Conservation (phyloP, 2,797 vertebrate genomes). For the Rhincodon typus region DNA sequence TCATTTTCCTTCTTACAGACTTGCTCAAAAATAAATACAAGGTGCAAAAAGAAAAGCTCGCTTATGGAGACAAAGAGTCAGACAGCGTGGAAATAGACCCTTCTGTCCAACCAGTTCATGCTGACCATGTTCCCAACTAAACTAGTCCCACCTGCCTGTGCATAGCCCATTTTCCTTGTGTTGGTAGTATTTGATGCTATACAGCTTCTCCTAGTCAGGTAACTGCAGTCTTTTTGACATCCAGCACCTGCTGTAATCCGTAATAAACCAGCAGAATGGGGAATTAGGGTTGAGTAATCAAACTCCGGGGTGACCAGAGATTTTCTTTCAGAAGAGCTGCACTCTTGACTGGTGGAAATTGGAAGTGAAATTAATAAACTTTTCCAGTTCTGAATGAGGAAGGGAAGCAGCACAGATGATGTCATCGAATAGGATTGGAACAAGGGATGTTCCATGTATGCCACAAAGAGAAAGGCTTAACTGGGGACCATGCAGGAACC, state of each 20-base stretch:
- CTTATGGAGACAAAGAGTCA: background rate
- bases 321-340: background rate
- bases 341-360: background rate
- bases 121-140: too few species aligned
- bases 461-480: too few species aligned
- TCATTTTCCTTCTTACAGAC: background rate
- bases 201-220: background rate
- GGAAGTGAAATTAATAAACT: too few species aligned
- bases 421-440: too few species aligned
- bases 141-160: too few species aligned
- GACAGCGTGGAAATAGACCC: too few species aligned
- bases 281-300: background rate
- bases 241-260: background rate
- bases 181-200: background rate
- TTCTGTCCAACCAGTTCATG: too few species aligned
- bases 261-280: background rate
- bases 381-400: too few species aligned
- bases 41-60: background rate
- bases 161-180: background rate
- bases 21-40: background rate
- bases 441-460: too few species aligned
- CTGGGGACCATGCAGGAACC: too few species aligned
- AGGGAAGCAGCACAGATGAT: too few species aligned
- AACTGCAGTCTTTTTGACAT: background rate
- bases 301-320: background rate